Conservation (phyloP, 2,113 vertebrate genomes). For the Candoia aspera region DNA sequence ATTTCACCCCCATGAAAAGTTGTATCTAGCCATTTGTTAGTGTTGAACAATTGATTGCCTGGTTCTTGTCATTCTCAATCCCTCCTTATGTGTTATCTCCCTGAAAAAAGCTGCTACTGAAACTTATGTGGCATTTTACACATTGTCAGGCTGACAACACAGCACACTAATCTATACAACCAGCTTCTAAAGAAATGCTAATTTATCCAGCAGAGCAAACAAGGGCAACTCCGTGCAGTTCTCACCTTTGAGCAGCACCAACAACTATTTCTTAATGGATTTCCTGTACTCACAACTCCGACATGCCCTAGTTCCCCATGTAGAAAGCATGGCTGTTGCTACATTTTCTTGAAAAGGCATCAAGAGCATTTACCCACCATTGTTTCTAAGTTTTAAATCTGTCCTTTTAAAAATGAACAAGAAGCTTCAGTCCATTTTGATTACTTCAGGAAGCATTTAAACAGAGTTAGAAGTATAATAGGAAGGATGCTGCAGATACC, state of each 20-base stretch:
- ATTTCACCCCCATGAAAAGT: conserved; percentile 4
- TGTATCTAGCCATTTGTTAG: conserved; percentile 32
- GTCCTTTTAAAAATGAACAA: background rate
- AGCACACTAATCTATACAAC: conserved; percentile 54
- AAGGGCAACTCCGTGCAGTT: conserved; percentile 36
- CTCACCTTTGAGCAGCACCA: background rate
- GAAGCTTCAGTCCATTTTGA: background rate
- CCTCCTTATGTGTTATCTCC: background rate
- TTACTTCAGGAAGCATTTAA: conserved; percentile 14
- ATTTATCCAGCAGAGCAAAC: conserved; percentile 49
- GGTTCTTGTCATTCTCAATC: conserved; percentile 25
- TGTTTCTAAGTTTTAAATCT: background rate
- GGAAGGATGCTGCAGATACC: background rate
- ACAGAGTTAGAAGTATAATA: background rate
- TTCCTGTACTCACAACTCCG: conserved; percentile 24
- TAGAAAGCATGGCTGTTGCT: background rate
- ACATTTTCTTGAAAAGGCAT: conserved; percentile 1
- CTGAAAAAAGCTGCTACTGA: conserved; percentile 27
- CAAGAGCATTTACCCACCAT: background rate
- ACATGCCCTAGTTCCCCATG: background rate
- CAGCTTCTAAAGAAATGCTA: conserved; percentile 63
- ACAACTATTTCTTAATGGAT: conserved; percentile 28
- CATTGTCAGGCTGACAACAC: conserved; percentile 39
- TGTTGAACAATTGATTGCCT: background rate
- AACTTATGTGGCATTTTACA: conserved; percentile 53